Percentiles rank a stretch among this genome's conserved stretches.
These are phyloP conservation scores for Leistus spinibarbis DNA, from an alignment of 2,888 invertebrate species.

Conservation along the genomic window DNA sequence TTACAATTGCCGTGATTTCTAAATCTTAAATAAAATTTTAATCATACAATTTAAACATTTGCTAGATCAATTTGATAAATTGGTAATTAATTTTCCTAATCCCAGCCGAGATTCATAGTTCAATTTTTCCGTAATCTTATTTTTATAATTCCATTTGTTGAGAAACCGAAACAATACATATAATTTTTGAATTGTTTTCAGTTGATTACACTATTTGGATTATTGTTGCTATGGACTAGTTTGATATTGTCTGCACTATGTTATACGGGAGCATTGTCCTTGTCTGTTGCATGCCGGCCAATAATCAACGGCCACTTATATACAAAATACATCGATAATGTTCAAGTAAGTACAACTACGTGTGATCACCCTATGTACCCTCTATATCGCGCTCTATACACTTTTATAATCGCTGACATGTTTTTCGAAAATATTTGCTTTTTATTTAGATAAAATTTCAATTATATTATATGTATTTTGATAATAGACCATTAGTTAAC, in stretches of 20 bases:
- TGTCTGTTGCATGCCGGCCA: constrained; percentile 42
- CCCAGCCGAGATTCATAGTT: not conserved
- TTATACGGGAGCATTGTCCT: constrained; percentile 37
- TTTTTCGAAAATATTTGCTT: not conserved
- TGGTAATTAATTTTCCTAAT: not conserved
- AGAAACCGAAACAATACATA: not conserved
- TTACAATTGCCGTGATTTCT: not conserved
- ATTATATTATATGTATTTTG: not conserved
- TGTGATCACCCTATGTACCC: not conserved
- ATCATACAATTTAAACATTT: not conserved
- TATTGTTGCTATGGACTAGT: constrained; percentile 42
- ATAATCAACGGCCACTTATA: constrained; percentile 40
- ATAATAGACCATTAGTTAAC: not conserved
- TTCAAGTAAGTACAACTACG: constrained; percentile 39
- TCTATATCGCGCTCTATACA: not conserved
- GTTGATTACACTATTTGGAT: constrained; percentile 26
- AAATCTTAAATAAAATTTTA: not conserved
- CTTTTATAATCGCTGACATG: not conserved
- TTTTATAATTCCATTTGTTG: not conserved
- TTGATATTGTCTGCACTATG: constrained; percentile 41
- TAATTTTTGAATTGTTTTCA: constrained; percentile 13
- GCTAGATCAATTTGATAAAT: not conserved
- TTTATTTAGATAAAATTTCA: not conserved
- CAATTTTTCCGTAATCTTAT: not conserved
- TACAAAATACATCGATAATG: constrained; percentile 42